Evolutionary conservation across 1,140 invertebrate genomes (phyloP).

Genomic region (Hyles euphorbiae): DNA sequence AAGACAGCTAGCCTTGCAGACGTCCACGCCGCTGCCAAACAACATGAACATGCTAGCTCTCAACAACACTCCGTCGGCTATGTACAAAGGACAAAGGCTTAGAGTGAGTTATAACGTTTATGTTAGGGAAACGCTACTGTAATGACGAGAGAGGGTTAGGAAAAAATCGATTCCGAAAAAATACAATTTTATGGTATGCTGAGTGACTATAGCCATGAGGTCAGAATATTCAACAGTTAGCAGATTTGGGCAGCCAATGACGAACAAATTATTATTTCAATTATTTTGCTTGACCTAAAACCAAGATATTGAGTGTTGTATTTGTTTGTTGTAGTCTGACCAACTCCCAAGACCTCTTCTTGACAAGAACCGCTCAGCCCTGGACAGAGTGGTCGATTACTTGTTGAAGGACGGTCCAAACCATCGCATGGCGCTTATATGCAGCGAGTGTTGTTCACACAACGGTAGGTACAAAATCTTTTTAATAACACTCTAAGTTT

Average conservation of each 20-base stretch:
- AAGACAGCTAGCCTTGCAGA: slow-evolving; percentile 47
- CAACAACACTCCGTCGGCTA: slow-evolving; percentile 24
- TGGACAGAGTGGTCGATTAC: slow-evolving; percentile 95
- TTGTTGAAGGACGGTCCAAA: slow-evolving; percentile 96
- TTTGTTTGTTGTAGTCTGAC: slow-evolving; percentile 26
- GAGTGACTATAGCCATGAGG: not conserved
- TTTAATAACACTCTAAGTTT: no score
- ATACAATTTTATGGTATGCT: not conserved
- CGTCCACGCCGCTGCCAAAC: slow-evolving; percentile 54
- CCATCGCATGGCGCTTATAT: slow-evolving; percentile 96
- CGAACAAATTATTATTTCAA: not conserved
- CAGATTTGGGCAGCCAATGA: not conserved
- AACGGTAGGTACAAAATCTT: slow-evolving; percentile 80
- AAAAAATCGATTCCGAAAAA: not conserved
- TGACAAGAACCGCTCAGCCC: slow-evolving; percentile 53
- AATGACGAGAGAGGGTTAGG: not conserved
- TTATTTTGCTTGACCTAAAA: no score
- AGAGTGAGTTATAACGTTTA: slow-evolving; percentile 38
- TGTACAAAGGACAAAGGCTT: slow-evolving; percentile 47
- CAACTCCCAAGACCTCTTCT: slow-evolving; percentile 61
- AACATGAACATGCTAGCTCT: slow-evolving; percentile 40
- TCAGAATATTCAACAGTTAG: not conserved
- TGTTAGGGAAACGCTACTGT: not conserved
- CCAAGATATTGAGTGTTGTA: not conserved
- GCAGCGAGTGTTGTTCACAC: slow-evolving; percentile 91